Base-by-base conservation (phyloP, 2,113 vertebrate species). In the Semnopithecus entellus region DNA sequence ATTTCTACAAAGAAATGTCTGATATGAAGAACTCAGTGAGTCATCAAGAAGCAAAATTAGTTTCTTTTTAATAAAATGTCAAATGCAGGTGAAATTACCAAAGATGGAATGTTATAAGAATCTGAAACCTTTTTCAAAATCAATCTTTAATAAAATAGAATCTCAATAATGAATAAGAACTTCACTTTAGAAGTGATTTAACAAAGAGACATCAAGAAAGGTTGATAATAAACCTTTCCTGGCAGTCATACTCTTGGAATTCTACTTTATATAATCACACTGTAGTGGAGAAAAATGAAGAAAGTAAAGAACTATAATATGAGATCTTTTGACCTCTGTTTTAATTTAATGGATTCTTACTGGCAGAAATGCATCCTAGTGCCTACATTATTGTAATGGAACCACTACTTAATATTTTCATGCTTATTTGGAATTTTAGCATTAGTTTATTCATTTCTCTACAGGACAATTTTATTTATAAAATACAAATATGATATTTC, bases 131-230 rank as follows among this genome's bases (percentile, higher is more conserved):
- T 94, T 95, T 92, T 85, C 5, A 48, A 97, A 96, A 84, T 92
- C 64, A 97, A n/a, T 78, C 55, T 94, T 90, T 95, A 96, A 88
- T 95, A 93, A 96, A 96, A 84, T 85, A 85, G 72, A 96, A 97
- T 95, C 40, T 59, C 85, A 85, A 27, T 96, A 97, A 96, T 81
- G 92, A 96, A 89, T 73, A 96, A 85, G 50, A 17, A 88, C 76
- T 92, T 97, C 38, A 85, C 7, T 57, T 87, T 88, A 96, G 84
- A 95, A 95, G n/a, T 25, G 61, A 52, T 86, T 96, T 80, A 96
- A 50, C 80, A 95, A 95, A 72, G 80, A 94, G 22, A 12, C 25
- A 64, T n/a, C n/a, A 90, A 30, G 22, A 57, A 94, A 79, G 30
- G 30, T 23, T 92, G 61, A 68, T 95, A 92, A 81, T 94, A 94